Percentiles rank a stretch among this genome's conserved stretches.
These are phyloP conservation scores for Sarcophaga caerulescens DNA, from an alignment of 2,888 invertebrate species.

Conservation along the genomic window DNA sequence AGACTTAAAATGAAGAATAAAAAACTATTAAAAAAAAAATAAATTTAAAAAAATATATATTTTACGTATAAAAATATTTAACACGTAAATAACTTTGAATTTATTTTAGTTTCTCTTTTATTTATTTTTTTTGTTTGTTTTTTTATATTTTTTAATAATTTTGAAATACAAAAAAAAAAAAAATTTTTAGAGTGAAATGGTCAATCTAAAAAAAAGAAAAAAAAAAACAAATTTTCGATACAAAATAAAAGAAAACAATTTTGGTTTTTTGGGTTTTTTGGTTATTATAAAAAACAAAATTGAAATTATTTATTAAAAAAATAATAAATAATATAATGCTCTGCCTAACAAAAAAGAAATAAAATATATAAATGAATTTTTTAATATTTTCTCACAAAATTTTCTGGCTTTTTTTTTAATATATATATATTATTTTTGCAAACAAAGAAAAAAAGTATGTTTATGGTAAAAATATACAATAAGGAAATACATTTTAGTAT, in stretches of 20 bases:
- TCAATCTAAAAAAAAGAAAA: conserved; percentile 40
- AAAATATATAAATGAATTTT: conserved; percentile 52
- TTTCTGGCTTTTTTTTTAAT: conserved; percentile 55
- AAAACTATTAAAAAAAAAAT: conserved; percentile 29
- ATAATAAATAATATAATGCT: conserved; percentile 76
- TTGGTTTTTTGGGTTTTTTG: conserved; percentile 55
- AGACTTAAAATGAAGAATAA: conserved; percentile 56
- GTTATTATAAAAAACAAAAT: conserved; percentile 73
- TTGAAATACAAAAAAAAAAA: conserved; percentile 50
- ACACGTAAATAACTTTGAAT: conserved; percentile 53
- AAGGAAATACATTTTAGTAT: conserved; percentile 68
- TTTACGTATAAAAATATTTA: conserved; percentile 61
- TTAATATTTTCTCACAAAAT: conserved; percentile 65
- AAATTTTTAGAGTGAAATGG: conserved; percentile 23
- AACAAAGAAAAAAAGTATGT: conserved; percentile 66
- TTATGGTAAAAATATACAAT: conserved; percentile 66
- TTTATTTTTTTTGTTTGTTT: conserved; percentile 5
- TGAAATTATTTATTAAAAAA: conserved; percentile 77
- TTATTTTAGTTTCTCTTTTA: conserved; percentile 21
- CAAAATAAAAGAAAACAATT: conserved; percentile 54
- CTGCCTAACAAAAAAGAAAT: conserved; percentile 71
- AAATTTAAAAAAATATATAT: conserved; percentile 38
- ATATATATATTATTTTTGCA: conserved; percentile 64
- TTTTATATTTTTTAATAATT: conserved; percentile 37
- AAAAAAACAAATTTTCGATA: conserved; percentile 26